A percentile compares a stretch with the other conserved stretches of the same genome.
Evolutionary conservation across 2,113 vertebrate species (phyloP).

Genomic region (Danio rerio): DNA sequence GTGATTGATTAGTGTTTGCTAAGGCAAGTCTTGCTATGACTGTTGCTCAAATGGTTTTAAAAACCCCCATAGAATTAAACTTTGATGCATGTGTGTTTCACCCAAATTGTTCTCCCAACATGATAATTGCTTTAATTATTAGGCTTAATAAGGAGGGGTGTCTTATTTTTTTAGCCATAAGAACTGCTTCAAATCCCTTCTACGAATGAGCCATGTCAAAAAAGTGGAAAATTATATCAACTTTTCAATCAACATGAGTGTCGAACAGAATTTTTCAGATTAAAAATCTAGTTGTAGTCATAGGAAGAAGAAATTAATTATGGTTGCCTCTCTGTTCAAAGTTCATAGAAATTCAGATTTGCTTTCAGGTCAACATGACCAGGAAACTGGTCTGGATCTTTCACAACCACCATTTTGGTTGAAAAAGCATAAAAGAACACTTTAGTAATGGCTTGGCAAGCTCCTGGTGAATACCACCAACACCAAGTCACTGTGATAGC

Average conservation of each 20-base stretch:
- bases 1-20: conserved; percentile 15
- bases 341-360: background rate
- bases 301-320: background rate
- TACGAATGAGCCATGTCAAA: too few relatives aligned
- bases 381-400: background rate
- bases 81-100: background rate
- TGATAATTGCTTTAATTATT: background rate
- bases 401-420: background rate
- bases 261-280: background rate
- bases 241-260: background rate
- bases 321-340: background rate
- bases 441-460: background rate
- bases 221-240: background rate
- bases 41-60: background rate
- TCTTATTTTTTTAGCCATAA: too few relatives aligned
- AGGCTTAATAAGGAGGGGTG: background rate
- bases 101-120: background rate
- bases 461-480: background rate
- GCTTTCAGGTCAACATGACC: background rate
- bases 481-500: background rate
- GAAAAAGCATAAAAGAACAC: background rate
- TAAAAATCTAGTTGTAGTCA: background rate
- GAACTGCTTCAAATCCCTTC: too few relatives aligned
- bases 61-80: background rate
- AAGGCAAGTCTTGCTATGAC: too few relatives aligned